These are phyloP conservation scores for Plotosus lineatus DNA, from an alignment of 2,113 vertebrate genomes.

Conservation along the genomic window DNA sequence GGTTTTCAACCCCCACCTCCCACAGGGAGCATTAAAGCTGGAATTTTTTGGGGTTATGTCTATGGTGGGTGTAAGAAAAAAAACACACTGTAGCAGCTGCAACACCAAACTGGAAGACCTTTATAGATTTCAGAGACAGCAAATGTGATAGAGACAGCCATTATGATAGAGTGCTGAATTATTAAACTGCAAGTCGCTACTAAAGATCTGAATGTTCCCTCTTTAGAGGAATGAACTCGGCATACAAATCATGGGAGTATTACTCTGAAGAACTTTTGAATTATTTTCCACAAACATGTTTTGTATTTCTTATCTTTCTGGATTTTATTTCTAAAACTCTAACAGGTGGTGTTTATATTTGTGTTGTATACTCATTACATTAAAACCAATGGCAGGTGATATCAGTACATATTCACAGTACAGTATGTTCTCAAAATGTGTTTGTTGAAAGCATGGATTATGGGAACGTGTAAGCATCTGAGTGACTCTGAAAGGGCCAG, in stretches of 20 bases:
- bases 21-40: neutral
- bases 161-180: slow-evolving; percentile 24
- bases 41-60: neutral
- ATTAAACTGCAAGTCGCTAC: slow-evolving; percentile 16
- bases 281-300: neutral
- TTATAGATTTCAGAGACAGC: slow-evolving; percentile 1
- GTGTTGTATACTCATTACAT: no score
- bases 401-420: no score
- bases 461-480: no score
- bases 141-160: neutral
- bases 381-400: no score
- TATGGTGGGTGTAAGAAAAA: neutral
- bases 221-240: slow-evolving; percentile 14
- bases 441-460: no score
- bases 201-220: slow-evolving; percentile 17
- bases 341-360: neutral
- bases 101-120: neutral
- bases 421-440: no score
- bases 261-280: neutral
- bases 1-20: neutral
- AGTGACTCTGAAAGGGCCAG: no score
- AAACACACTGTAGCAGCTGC: neutral
- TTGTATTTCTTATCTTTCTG: neutral
- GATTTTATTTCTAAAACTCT: slow-evolving; percentile 7
- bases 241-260: slow-evolving; percentile 14